A percentile compares a stretch with the other conserved stretches of the same genome.
Evolutionary conservation across 2,113 vertebrate species (phyloP).

Genomic region (Bambusicola thoracicus): DNA sequence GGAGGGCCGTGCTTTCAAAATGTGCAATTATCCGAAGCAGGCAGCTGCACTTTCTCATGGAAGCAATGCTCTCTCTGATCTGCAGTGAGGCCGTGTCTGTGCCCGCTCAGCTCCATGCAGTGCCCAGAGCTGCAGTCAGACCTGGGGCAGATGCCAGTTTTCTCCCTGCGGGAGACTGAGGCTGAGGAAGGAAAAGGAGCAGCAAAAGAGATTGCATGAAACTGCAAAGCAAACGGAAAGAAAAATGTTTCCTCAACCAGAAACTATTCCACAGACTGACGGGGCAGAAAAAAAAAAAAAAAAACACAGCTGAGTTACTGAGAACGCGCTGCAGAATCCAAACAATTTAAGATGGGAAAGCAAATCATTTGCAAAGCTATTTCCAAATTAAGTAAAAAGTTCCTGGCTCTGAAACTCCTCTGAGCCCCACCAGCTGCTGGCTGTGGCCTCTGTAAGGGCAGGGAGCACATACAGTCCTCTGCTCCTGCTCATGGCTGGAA

Average conservation of each 20-base stretch:
- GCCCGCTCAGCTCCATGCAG: not conserved
- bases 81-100: not conserved
- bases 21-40: not conserved
- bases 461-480: not conserved
- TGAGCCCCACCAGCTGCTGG: not conserved
- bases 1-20: not conserved
- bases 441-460: not conserved
- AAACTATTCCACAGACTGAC: slow-evolving; percentile 11
- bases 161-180: not conserved
- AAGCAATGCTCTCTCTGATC: not conserved
- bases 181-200: not conserved
- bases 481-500: fast-evolving
- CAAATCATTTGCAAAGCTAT: slow-evolving; percentile 20
- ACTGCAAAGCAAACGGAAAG: not conserved
- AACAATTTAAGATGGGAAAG: slow-evolving; percentile 4
- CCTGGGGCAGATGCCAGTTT: not conserved
- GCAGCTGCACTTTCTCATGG: not conserved
- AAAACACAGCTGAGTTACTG: not conserved
- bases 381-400: slow-evolving; percentile 46
- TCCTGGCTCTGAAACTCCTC: not conserved
- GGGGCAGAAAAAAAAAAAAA: slow-evolving; percentile 12
- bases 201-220: not conserved
- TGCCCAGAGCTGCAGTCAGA: not conserved
- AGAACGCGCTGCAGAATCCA: slow-evolving; percentile 10
- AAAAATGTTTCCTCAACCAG: not conserved